Conservation (phyloP, 2,797 vertebrate species). For the Phrynocephalus forsythii region DNA sequence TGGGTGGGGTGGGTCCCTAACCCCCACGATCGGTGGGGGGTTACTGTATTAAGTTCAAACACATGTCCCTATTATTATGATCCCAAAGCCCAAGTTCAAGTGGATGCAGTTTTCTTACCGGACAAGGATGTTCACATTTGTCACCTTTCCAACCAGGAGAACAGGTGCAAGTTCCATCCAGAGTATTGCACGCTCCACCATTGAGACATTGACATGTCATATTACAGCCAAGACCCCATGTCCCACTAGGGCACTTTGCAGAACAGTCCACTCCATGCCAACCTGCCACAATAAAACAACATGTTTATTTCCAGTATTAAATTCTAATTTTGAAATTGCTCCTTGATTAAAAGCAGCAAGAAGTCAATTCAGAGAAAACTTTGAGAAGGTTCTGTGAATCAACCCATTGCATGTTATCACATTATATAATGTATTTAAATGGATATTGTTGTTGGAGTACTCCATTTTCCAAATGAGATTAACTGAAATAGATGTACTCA, state of each 20-base stretch:
- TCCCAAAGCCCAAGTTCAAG: neutral
- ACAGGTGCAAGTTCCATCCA: constrained; percentile 91
- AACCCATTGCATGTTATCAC: neutral
- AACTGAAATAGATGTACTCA: too few species aligned
- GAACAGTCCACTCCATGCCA: constrained; percentile 98
- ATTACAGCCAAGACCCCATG: constrained; percentile 93
- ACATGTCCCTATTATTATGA: neutral
- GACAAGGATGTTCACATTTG: constrained; percentile 88
- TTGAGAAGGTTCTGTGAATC: neutral
- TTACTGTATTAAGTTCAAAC: constrained; percentile 21
- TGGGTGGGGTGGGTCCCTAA: too few species aligned
- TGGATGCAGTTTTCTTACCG: constrained; percentile 78
- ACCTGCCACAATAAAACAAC: constrained; percentile 77
- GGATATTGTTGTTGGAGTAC: neutral
- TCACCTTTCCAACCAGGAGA: constrained; percentile 91
- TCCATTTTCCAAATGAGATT: neutral
- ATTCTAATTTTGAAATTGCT: constrained; percentile 22
- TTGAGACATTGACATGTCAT: constrained; percentile 89
- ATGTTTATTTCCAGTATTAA: neutral
- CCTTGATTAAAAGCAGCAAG: neutral
- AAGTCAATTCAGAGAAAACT: neutral
- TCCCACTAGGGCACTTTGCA: constrained; percentile 93
- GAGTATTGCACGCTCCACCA: constrained; percentile 88
- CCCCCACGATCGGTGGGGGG: too few species aligned
- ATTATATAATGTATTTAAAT: neutral